Percentiles rank a stretch among this genome's conserved stretches.
Evolutionary conservation across 2,888 invertebrate genomes (phyloP).

Genomic region (Aromia moschata): DNA sequence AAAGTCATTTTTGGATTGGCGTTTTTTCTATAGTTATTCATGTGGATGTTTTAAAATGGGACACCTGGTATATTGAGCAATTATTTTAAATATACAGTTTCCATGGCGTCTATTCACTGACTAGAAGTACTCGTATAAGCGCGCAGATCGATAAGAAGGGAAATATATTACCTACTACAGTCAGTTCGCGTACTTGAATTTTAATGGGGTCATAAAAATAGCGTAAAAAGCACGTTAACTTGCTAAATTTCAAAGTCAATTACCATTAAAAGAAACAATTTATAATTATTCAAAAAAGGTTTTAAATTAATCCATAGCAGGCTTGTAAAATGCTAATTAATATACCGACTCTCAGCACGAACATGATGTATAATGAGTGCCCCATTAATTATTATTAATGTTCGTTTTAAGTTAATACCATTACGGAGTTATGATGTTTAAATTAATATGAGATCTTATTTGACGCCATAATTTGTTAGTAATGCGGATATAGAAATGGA

Average conservation of each 20-base stretch:
- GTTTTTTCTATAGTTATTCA: too few relatives aligned
- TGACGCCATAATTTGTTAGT: constrained; percentile 10
- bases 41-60: too few relatives aligned
- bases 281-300: constrained; percentile 12
- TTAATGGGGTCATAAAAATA: constrained; percentile 11
- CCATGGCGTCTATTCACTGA: too few relatives aligned
- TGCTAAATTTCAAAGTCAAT: constrained; percentile 12
- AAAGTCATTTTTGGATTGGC: too few relatives aligned
- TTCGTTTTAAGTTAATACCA: constrained; percentile 11
- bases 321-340: constrained; percentile 20
- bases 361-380: constrained; percentile 9
- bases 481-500: not conserved
- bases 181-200: constrained; percentile 6
- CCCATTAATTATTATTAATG: constrained; percentile 22
- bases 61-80: too few relatives aligned
- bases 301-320: constrained; percentile 19
- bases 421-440: constrained; percentile 1
- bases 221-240: constrained; percentile 14
- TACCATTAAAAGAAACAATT: constrained; percentile 22
- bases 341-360: constrained; percentile 16
- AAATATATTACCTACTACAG: constrained; percentile 8
- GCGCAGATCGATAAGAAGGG: constrained; percentile 6
- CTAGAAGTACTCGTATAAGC: not conserved
- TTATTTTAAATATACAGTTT: too few relatives aligned
- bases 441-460: constrained; percentile 16